These are phyloP conservation scores for Sycophaga agraensis DNA, from an alignment of 1,140 invertebrate species.

Conservation along the genomic window DNA sequence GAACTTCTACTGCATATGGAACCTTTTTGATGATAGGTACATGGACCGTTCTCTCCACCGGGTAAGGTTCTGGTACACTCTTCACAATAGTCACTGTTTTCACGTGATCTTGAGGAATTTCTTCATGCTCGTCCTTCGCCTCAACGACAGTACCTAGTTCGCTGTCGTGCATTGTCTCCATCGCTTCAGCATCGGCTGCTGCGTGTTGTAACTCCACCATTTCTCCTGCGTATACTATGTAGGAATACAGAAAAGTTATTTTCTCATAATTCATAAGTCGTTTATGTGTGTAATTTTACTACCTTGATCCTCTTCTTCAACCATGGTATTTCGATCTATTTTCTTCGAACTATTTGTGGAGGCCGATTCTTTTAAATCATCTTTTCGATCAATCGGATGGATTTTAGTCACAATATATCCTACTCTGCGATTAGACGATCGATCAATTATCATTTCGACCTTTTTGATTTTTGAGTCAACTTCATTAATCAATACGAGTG, in stretches of 20 bases:
- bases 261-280: too few relatives aligned
- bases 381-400: constrained; percentile 34
- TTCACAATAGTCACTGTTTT: constrained; percentile 57
- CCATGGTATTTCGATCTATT: constrained; percentile 35
- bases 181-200: not conserved
- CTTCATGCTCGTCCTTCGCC: not conserved
- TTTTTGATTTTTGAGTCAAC: constrained; percentile 32
- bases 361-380: constrained; percentile 35
- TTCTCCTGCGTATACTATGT: not conserved
- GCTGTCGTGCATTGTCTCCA: not conserved
- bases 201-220: not conserved
- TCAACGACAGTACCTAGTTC: not conserved
- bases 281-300: constrained; percentile 2
- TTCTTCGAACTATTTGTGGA: constrained; percentile 28
- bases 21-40: constrained; percentile 52
- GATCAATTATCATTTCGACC: constrained; percentile 34
- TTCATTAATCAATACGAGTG: constrained; percentile 17
- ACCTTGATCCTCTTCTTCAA: constrained; percentile 36
- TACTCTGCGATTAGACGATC: constrained; percentile 29
- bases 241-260: not conserved
- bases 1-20: constrained; percentile 59
- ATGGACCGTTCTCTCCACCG: constrained; percentile 50
- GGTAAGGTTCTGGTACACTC: constrained; percentile 51
- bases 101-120: constrained; percentile 32
- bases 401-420: constrained; percentile 40